Conservation (phyloP, 2,888 invertebrate genomes). For the Rotaria magnacalcarata region DNA sequence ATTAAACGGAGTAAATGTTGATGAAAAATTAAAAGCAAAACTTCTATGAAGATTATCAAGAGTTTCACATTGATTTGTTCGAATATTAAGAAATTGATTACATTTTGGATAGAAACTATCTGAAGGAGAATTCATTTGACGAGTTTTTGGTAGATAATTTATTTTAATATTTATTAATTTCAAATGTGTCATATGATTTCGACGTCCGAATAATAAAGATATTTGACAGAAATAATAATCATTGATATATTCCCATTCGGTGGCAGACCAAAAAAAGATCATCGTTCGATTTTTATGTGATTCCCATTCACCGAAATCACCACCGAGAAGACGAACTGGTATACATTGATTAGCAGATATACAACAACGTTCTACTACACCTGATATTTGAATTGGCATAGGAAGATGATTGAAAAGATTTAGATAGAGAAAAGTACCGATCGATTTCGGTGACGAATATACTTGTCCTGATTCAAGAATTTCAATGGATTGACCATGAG, state of each 20-base stretch:
- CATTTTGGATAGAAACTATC: neutral
- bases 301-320: neutral
- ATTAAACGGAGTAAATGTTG: neutral
- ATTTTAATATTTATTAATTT: neutral
- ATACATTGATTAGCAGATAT: neutral
- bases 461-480: neutral
- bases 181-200: neutral
- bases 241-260: neutral
- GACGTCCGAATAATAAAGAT: neutral
- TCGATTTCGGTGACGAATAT: neutral
- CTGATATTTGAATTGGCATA: neutral
- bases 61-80: neutral
- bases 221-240: neutral
- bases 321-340: neutral
- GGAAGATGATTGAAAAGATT: neutral
- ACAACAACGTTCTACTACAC: neutral
- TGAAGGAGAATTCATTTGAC: too few species aligned
- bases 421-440: neutral
- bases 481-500: neutral
- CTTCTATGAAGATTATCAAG: neutral
- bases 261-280: neutral
- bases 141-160: neutral
- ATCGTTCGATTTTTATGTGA: neutral
- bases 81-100: neutral
- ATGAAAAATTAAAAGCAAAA: neutral